These are phyloP conservation scores for Archips crataeganus DNA, from an alignment of 2,888 invertebrate species.

Conservation along the genomic window DNA sequence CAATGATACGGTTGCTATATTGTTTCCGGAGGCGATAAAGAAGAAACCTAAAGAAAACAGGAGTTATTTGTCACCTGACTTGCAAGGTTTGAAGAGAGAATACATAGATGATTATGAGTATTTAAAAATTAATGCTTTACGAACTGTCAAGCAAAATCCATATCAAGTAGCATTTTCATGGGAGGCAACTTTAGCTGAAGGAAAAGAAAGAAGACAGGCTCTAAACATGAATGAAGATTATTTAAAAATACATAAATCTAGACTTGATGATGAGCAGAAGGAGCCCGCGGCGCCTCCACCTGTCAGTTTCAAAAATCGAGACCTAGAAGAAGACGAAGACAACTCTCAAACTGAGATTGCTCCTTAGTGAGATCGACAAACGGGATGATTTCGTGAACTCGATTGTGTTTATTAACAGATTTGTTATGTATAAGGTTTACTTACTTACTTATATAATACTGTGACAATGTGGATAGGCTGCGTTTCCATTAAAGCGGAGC, in stretches of 20 bases:
- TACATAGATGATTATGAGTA: conserved; percentile 72
- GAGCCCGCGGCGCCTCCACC: conserved; percentile 37
- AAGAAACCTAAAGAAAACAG: conserved; percentile 73
- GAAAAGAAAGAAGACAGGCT: conserved; percentile 78
- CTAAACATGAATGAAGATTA: conserved; percentile 72
- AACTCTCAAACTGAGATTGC: neutral
- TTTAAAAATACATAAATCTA: conserved; percentile 66
- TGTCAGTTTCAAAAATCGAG: neutral
- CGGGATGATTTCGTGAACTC: too few relatives aligned
- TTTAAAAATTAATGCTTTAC: conserved; percentile 61
- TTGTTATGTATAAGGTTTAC: neutral
- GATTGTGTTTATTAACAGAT: neutral
- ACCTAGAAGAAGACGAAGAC: neutral
- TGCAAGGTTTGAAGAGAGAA: conserved; percentile 65
- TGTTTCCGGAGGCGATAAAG: conserved; percentile 87
- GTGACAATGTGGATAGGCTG: neutral
- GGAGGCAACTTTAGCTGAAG: conserved; percentile 82
- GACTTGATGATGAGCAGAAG: conserved; percentile 60
- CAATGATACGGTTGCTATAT: conserved; percentile 87
- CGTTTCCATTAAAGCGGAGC: neutral
- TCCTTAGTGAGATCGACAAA: neutral
- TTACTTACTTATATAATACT: neutral
- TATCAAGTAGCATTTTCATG: conserved; percentile 84
- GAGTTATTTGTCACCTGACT: conserved; percentile 75
- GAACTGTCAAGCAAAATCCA: conserved; percentile 76